Conservation (phyloP, 2,113 vertebrate genomes). For the Potamarius usumacintae region DNA sequence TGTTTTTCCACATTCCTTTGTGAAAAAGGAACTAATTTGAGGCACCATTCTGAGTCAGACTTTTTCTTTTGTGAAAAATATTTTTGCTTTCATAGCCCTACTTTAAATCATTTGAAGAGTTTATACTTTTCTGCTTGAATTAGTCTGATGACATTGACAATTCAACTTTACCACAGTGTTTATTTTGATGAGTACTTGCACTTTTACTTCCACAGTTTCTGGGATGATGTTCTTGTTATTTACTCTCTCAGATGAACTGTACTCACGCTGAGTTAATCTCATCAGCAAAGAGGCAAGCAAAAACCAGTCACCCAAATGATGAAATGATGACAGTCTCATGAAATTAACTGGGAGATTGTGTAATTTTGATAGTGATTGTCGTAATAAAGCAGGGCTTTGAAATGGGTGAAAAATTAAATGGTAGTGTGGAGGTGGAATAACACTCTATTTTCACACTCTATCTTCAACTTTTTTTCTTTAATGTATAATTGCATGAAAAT, state of each 20-base stretch:
- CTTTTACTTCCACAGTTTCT: not conserved
- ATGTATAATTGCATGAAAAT: not conserved
- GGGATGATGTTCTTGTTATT: not conserved
- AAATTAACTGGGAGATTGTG: conserved; percentile 55
- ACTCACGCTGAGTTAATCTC: conserved; percentile 11
- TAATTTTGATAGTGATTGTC: not conserved
- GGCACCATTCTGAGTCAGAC: no score
- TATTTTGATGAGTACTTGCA: not conserved
- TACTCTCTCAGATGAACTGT: not conserved
- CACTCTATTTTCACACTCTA: not conserved
- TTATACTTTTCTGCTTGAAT: not conserved
- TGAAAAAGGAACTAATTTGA: no score
- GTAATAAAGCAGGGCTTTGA: not conserved
- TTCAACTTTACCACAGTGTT: not conserved
- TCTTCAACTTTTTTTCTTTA: not conserved
- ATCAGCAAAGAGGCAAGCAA: conserved; percentile 1
- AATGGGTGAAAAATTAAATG: not conserved
- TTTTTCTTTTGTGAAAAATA: not conserved
- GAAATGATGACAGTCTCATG: conserved; percentile 62
- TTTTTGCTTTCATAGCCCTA: not conserved
- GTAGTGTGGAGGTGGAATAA: not conserved
- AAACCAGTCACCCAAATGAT: conserved; percentile 55
- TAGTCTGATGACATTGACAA: not conserved
- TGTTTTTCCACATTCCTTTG: not conserved
- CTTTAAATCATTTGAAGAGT: not conserved